These are phyloP conservation scores for Chaunax sp. DNA, from an alignment of 2,797 vertebrate genomes.

Conservation along the genomic window DNA sequence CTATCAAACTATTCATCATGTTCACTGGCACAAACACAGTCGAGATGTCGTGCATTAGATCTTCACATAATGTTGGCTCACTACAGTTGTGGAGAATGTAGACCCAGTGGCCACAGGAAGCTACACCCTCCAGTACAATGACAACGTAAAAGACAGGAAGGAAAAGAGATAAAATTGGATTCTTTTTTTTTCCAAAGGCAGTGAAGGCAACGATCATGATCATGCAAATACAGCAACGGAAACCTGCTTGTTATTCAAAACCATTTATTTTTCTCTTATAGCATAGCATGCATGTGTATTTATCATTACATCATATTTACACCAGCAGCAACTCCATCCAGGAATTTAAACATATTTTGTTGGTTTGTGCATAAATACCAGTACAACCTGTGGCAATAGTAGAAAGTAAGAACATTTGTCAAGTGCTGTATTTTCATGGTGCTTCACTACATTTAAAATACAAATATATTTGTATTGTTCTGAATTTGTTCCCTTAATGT, in stretches of 20 bases:
- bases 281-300: neutral
- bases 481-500: too few relatives aligned
- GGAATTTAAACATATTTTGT: neutral
- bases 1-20: conserved; percentile 4
- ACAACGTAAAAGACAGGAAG: conserved; percentile 54
- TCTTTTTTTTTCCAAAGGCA: conserved; percentile 10
- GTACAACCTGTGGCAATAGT: neutral
- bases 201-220: too few relatives aligned
- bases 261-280: neutral
- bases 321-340: neutral
- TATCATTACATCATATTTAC: neutral
- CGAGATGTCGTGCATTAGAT: conserved; percentile 16
- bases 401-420: neutral
- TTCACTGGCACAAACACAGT: neutral
- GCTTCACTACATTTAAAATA: neutral
- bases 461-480: neutral
- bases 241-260: too few relatives aligned
- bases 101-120: conserved; percentile 48
- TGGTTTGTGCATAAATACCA: neutral
- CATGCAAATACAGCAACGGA: too few relatives aligned
- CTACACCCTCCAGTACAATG: conserved; percentile 31
- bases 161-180: conserved; percentile 52
- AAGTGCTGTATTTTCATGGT: neutral
- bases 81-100: neutral
- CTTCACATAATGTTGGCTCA: conserved; percentile 10